A percentile compares a stretch with the other conserved stretches of the same genome.
Conservation (phyloP, 1,140 invertebrate genomes). For the Sipha flava region DNA sequence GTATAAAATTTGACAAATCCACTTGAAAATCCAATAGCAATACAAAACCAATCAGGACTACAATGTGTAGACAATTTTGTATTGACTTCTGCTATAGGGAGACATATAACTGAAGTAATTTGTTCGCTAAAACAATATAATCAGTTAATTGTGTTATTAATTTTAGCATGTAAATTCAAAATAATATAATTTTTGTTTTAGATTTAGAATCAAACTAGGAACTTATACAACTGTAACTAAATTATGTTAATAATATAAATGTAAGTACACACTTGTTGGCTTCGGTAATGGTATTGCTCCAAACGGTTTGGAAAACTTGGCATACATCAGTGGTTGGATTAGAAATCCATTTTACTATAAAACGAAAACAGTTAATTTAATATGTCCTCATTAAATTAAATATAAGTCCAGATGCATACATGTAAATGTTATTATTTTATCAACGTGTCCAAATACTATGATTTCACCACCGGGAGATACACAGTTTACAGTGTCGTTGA, state of each 20-base stretch:
- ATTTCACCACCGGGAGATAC: slow-evolving; percentile 16
- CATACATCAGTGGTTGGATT: neutral
- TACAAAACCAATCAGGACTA: slow-evolving; percentile 86
- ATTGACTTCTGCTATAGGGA: slow-evolving; percentile 60
- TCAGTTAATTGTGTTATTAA: too few relatives aligned
- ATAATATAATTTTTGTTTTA: neutral
- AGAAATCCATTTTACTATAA: slow-evolving; percentile 8
- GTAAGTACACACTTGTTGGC: neutral
- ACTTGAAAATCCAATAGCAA: slow-evolving; percentile 75
- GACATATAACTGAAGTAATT: slow-evolving; percentile 50
- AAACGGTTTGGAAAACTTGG: neutral
- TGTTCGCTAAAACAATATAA: slow-evolving; percentile 45
- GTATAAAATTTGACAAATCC: slow-evolving; percentile 83
- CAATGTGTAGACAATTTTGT: slow-evolving; percentile 54
- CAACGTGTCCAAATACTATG: neutral
- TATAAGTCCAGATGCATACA: neutral
- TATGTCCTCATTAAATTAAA: neutral
- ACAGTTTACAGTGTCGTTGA: neutral
- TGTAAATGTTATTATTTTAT: slow-evolving; percentile 23
- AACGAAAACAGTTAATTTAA: neutral
- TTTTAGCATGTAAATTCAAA: too few relatives aligned
- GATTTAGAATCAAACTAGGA: too few relatives aligned
- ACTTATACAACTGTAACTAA: too few relatives aligned
- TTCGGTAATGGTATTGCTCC: neutral
- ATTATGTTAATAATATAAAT: too few relatives aligned